Conservation (phyloP, 2,113 vertebrate genomes). For the Pan troglodytes region NHGRI_mPanTro3-v2.1_pri NC_072403.2:54305001-54305500, state of each 20-base stretch:
- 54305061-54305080: not conserved
- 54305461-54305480: not conserved
- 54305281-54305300: not conserved
- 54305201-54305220: not conserved
- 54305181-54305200: not conserved
- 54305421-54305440: not conserved
- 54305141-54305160: not conserved
- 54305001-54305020: not conserved
- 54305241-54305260: no score
- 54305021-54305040: not conserved
- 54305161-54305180: not conserved
- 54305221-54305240: not conserved
- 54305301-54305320: not conserved
- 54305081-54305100: not conserved
- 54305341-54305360: fast-evolving
- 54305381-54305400: not conserved
- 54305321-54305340: not conserved
- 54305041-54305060: not conserved
- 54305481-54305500: not conserved
- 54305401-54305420: not conserved
- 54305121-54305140: not conserved
- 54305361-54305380: not conserved
- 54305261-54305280: not conserved
- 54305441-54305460: not conserved
- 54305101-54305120: not conserved